These are phyloP conservation scores for Cranoglanis bouderius DNA, from an alignment of 2,113 vertebrate species.

Conservation along the genomic window DNA sequence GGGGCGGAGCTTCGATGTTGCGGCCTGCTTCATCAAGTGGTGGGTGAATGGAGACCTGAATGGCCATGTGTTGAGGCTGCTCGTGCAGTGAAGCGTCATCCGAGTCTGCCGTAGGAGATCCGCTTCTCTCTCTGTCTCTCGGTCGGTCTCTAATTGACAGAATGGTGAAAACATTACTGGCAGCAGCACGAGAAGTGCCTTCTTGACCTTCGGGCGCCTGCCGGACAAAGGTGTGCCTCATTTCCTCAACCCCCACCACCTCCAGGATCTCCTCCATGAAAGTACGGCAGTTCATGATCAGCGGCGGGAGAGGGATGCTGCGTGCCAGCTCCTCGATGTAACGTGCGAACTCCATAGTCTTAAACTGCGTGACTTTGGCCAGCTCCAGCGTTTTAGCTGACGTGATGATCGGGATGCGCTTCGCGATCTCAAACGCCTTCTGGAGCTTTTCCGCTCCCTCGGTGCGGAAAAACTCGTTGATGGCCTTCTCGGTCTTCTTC, in stretches of 20 bases:
- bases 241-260: constrained; percentile 93
- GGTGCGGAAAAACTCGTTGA: constrained; percentile 98
- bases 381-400: constrained; percentile 97
- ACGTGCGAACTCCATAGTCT: constrained; percentile 98
- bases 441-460: constrained; percentile 98
- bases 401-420: constrained; percentile 97
- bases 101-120: constrained; percentile 85
- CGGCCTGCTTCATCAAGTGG: constrained; percentile 69
- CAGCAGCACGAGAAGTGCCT: constrained; percentile 28
- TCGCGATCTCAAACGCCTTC: constrained; percentile 98
- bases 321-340: constrained; percentile 97
- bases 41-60: constrained; percentile 93
- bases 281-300: constrained; percentile 99
- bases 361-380: constrained; percentile 98
- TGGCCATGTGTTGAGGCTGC: constrained; percentile 92
- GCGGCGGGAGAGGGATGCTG: constrained; percentile 94
- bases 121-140: constrained; percentile 78
- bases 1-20: constrained; percentile 68
- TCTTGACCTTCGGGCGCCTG: constrained; percentile 80
- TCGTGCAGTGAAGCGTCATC: constrained; percentile 89
- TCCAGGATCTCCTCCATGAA: constrained; percentile 99
- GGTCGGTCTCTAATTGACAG: constrained; percentile 75
- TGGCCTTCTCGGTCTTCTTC: constrained; percentile 98
- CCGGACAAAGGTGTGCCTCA: constrained; percentile 88
- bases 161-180: constrained; percentile 84